phyloP scores from a whole-genome alignment of 1,140 invertebrate species.

The Lordiphosa mommai region DNA sequence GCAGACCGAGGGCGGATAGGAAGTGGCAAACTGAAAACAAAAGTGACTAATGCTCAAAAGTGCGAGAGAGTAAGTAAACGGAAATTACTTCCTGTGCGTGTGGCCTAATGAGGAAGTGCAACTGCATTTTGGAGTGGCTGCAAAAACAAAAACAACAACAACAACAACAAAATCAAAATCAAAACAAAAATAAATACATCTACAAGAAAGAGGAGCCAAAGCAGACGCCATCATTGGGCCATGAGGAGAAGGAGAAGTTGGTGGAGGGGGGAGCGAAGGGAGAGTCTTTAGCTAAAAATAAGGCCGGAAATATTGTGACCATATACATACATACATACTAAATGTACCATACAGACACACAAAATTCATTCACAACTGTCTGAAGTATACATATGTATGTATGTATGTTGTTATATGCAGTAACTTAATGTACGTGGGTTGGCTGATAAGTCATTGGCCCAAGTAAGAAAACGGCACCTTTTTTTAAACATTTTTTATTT shows the following conservation, averaged over 20 bases:
- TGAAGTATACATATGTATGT: constrained; percentile 10
- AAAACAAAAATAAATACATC: not conserved
- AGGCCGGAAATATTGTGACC: constrained; percentile 71
- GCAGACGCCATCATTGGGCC: not conserved
- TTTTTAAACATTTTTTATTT: too few relatives aligned
- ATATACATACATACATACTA: constrained; percentile 44
- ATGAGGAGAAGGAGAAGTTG: not conserved
- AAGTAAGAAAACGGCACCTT: too few relatives aligned
- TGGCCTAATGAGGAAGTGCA: constrained; percentile 67
- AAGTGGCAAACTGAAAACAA: constrained; percentile 62
- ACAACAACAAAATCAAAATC: too few relatives aligned
- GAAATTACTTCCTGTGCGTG: constrained; percentile 68
- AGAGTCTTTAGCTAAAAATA: constrained; percentile 62
- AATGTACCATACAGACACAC: too few relatives aligned
- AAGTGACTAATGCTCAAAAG: constrained; percentile 65
- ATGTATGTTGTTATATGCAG: not conserved
- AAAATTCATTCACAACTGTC: too few relatives aligned
- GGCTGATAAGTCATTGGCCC: too few relatives aligned
- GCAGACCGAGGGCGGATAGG: not conserved
- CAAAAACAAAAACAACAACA: constrained; percentile 4
- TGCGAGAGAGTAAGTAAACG: constrained; percentile 44
- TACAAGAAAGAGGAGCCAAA: constrained; percentile 1
- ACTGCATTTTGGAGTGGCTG: constrained; percentile 43
- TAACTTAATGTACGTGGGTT: constrained; percentile 10
- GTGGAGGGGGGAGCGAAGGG: constrained; percentile 6